phyloP scores from a whole-genome alignment of 1,140 invertebrate species.

The Radopholus similis region DNA sequence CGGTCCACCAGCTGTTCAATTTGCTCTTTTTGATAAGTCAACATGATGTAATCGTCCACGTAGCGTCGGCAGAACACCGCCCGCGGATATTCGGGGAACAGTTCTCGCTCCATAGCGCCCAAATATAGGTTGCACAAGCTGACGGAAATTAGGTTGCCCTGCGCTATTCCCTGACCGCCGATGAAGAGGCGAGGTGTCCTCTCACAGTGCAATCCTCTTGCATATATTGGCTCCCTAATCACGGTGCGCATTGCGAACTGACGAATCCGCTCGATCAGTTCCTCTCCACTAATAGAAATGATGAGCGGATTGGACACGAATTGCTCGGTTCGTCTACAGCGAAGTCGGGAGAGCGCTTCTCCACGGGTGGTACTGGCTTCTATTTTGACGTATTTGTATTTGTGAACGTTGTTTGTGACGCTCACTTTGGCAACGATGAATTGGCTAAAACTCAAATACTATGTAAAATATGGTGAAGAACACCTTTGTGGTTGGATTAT shows the following conservation, averaged over 20 bases:
- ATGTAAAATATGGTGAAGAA: neutral
- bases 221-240: slow-evolving; percentile 15
- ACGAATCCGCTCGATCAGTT: slow-evolving; percentile 14
- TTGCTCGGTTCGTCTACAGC: slow-evolving; percentile 8
- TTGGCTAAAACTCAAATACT: slow-evolving; percentile 16
- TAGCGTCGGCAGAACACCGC: slow-evolving; percentile 25
- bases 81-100: slow-evolving; percentile 22
- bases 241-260: slow-evolving; percentile 30
- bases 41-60: slow-evolving; percentile 28
- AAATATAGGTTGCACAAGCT: slow-evolving; percentile 28
- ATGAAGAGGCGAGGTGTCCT: neutral
- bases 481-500: slow-evolving; percentile 19
- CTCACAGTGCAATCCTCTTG: neutral
- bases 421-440: slow-evolving; percentile 15
- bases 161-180: slow-evolving; percentile 10
- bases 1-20: slow-evolving; percentile 3
- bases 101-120: slow-evolving; percentile 15
- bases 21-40: slow-evolving; percentile 19
- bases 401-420: slow-evolving; percentile 5
- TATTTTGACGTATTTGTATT: slow-evolving; percentile 17
- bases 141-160: slow-evolving; percentile 18
- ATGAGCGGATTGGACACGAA: slow-evolving; percentile 15
- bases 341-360: slow-evolving; percentile 7
- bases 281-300: slow-evolving; percentile 4
- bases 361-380: slow-evolving; percentile 8